Percentiles rank a stretch among this genome's conserved stretches.
These are phyloP conservation scores for Saccostrea cuccullata DNA, from an alignment of 1,140 invertebrate genomes.

Conservation along the genomic window DNA sequence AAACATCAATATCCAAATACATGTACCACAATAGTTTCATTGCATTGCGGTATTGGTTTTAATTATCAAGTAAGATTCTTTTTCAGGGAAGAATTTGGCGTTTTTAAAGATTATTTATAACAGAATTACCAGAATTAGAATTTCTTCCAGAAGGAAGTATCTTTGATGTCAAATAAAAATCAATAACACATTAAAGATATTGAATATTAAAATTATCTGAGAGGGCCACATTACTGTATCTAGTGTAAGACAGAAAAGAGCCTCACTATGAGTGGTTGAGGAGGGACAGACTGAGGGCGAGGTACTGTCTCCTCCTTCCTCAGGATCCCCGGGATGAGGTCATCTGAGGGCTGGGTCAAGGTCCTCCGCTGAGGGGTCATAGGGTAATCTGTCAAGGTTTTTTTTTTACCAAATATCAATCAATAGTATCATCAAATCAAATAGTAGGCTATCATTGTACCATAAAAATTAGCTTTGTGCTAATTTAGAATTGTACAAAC, in stretches of 20 bases:
- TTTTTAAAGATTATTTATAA: too few species aligned
- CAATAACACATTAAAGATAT: too few species aligned
- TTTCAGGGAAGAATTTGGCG: too few species aligned
- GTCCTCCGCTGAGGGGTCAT: constrained; percentile 26
- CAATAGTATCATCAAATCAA: background rate
- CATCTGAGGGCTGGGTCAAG: constrained; percentile 44
- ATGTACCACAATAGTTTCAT: too few species aligned
- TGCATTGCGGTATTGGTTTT: too few species aligned
- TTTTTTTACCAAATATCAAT: background rate
- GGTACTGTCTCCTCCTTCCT: constrained; percentile 44
- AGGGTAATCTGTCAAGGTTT: constrained; percentile 1
- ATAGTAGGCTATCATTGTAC: too few species aligned
- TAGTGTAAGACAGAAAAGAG: too few species aligned
- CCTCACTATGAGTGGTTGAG: constrained; percentile 43
- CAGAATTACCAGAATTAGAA: background rate
- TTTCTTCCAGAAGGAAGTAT: background rate
- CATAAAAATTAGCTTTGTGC: too few species aligned
- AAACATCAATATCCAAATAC: constrained; percentile 1
- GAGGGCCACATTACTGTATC: too few species aligned
- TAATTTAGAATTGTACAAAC: too few species aligned
- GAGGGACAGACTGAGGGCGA: constrained; percentile 37
- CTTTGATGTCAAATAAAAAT: background rate
- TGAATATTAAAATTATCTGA: too few species aligned
- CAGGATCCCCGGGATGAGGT: constrained; percentile 53
- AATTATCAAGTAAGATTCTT: too few species aligned